phyloP scores from a whole-genome alignment of 2,888 invertebrate species.

The Melieria picta region DNA sequence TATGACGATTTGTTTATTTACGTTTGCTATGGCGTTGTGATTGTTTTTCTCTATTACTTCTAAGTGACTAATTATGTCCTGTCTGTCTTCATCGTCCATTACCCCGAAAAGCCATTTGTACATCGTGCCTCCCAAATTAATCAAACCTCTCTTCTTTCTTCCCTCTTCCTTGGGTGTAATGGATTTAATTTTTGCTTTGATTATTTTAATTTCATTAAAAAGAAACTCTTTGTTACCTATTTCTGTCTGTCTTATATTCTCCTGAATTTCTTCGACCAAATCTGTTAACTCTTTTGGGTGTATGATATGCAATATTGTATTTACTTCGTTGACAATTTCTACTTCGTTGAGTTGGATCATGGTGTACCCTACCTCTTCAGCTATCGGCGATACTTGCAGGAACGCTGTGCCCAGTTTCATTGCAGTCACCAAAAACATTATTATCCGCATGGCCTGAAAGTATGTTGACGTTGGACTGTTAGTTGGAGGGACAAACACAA shows the following conservation, averaged over 20 bases:
- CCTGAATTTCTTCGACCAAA: neutral
- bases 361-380: conserved; percentile 6
- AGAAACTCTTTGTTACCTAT: conserved; percentile 5
- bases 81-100: conserved; percentile 13
- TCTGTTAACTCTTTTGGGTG: conserved; percentile 7
- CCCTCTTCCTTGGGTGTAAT: neutral
- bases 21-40: neutral
- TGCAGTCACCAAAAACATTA: neutral
- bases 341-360: neutral
- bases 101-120: conserved; percentile 8
- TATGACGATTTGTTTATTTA: neutral
- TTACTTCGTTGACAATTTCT: conserved; percentile 1
- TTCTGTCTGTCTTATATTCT: neutral
- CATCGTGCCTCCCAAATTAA: neutral
- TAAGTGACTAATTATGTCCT: neutral
- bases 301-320: conserved; percentile 13
- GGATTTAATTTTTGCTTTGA: conserved; percentile 7
- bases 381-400: conserved; percentile 10
- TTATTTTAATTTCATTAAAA: conserved; percentile 8
- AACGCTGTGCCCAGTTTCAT: neutral
- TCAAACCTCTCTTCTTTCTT: neutral
- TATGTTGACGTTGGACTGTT: no score
- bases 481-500: no score
- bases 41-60: neutral
- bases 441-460: neutral